Percentiles rank a stretch among this genome's conserved stretches.
Evolutionary conservation across 2,113 vertebrate species (phyloP).

Genomic region (Collichthys lucidus): DNA sequence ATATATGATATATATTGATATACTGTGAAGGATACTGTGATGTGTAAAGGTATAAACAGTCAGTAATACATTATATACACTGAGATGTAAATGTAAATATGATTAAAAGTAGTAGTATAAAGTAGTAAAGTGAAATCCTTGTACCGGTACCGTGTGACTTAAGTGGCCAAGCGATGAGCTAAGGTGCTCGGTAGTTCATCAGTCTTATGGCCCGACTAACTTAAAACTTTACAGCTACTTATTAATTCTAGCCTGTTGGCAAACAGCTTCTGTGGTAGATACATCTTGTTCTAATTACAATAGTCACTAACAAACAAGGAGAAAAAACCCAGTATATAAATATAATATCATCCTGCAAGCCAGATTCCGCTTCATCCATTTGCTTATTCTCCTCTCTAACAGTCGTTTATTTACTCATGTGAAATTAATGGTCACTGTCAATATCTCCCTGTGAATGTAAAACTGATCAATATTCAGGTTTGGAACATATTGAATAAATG

Average conservation of each 20-base stretch:
- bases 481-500: constrained; percentile 52
- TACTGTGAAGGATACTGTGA: too few species aligned
- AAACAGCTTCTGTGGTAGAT: not conserved
- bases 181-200: too few species aligned
- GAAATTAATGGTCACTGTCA: constrained; percentile 48
- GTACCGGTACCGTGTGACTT: not conserved
- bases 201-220: too few species aligned
- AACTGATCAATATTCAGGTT: constrained; percentile 38
- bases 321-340: not conserved
- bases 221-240: not conserved
- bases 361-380: constrained; percentile 3
- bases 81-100: too few species aligned
- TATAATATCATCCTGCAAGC: too few species aligned
- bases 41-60: too few species aligned
- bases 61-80: too few species aligned
- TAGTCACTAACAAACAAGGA: not conserved
- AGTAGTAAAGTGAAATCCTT: too few species aligned
- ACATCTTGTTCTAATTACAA: not conserved
- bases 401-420: constrained; percentile 45
- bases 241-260: not conserved
- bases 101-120: too few species aligned
- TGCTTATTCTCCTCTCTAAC: constrained; percentile 1
- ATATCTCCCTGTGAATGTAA: constrained; percentile 22
- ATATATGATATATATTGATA: too few species aligned
- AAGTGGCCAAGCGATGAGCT: not conserved